These are phyloP conservation scores for Odontothrips loti DNA, from an alignment of 2,888 invertebrate genomes.

Conservation along the genomic window DNA sequence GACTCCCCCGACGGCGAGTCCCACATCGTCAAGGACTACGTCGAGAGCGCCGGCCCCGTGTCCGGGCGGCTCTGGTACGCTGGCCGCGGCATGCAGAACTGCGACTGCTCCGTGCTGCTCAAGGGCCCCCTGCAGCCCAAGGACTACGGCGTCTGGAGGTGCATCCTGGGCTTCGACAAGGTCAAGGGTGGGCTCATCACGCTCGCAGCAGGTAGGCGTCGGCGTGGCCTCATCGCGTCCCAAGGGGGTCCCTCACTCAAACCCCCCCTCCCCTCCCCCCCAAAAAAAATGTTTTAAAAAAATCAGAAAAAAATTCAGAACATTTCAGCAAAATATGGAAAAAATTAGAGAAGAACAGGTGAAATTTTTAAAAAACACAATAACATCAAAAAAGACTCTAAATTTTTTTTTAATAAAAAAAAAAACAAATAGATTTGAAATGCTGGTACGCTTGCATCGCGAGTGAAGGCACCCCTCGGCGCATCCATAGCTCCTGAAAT, in stretches of 20 bases:
- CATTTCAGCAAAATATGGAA: no score
- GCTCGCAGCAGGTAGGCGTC: background rate
- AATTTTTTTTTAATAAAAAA: background rate
- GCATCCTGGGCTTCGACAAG: background rate
- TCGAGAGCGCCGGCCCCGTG: background rate
- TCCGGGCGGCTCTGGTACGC: background rate
- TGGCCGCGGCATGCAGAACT: background rate
- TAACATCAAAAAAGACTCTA: background rate
- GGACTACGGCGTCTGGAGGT: background rate
- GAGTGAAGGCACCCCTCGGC: background rate
- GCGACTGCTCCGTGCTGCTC: background rate
- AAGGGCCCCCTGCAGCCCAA: background rate
- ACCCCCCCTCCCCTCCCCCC: no score
- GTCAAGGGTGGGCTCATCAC: background rate
- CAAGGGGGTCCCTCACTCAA: no score
- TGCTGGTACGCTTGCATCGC: background rate
- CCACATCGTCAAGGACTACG: background rate
- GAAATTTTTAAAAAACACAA: background rate
- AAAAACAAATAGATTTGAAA: background rate
- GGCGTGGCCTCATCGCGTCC: no score
- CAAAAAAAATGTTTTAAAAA: no score
- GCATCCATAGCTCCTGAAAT: background rate
- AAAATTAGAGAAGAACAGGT: no score
- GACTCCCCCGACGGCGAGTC: background rate
- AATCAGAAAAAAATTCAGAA: no score